phyloP scores from a whole-genome alignment of 1,140 invertebrate genomes.

The Dolichoris vasculosae region DNA sequence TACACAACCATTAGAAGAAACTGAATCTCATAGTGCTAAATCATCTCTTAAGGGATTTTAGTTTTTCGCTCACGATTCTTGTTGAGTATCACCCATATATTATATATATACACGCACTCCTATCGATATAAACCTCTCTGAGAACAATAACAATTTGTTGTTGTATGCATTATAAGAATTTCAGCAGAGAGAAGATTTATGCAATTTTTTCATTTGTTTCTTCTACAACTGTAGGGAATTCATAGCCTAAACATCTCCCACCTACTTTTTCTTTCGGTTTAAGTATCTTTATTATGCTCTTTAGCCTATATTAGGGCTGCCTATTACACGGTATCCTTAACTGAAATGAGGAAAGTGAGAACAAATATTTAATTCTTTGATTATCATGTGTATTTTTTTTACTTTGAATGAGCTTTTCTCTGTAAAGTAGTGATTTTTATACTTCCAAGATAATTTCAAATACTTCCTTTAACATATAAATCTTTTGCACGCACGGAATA shows the following conservation, averaged over 20 bases:
- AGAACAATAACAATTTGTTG: conserved; percentile 54
- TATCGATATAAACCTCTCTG: background rate
- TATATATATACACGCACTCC: background rate
- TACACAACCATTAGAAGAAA: background rate
- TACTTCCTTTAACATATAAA: background rate
- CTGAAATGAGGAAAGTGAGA: background rate
- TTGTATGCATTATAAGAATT: conserved; percentile 59
- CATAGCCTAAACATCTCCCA: background rate
- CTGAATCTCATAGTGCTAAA: conserved; percentile 48
- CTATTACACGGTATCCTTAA: background rate
- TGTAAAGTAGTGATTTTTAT: background rate
- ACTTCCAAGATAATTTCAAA: background rate
- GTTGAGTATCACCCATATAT: too few relatives aligned
- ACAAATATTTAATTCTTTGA: conserved; percentile 26
- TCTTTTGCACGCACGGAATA: too few relatives aligned
- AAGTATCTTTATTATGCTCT: background rate
- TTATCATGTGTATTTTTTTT: conserved; percentile 9
- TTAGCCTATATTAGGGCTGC: background rate
- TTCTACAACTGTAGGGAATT: conserved; percentile 43
- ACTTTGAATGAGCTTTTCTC: background rate
- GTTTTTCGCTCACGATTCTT: conserved; percentile 55
- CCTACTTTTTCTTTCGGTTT: background rate
- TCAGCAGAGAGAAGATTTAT: conserved; percentile 57
- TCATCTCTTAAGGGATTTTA: conserved; percentile 56
- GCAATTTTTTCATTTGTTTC: conserved; percentile 52